Conservation (phyloP, 2,113 vertebrate genomes). For the Aphyosemion australe region DNA sequence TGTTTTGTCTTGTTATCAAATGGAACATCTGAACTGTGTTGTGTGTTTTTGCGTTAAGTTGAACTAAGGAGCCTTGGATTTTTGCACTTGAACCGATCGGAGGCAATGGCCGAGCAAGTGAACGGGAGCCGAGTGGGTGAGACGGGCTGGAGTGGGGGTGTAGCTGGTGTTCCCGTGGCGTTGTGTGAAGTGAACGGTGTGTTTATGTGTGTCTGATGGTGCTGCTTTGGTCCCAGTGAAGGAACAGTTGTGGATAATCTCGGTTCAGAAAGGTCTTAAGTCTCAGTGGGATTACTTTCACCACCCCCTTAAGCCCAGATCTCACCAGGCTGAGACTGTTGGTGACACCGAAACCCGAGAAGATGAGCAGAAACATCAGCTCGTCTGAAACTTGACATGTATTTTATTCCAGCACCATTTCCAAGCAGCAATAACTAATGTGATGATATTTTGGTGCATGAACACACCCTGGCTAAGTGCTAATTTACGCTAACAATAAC, state of each 20-base stretch:
- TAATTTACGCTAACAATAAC: no score
- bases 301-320: background rate
- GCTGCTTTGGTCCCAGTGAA: constrained; percentile 48
- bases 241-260: background rate
- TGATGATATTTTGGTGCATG: no score
- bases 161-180: no score
- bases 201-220: constrained; percentile 38
- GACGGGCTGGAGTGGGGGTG: constrained; percentile 42
- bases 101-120: constrained; percentile 5
- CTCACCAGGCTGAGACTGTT: constrained; percentile 42
- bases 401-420: no score
- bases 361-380: no score
- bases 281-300: background rate
- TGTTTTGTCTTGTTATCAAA: constrained; percentile 59
- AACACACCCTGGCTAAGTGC: no score
- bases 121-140: constrained; percentile 15
- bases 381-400: no score
- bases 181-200: background rate
- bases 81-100: constrained; percentile 77
- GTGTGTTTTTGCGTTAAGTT: constrained; percentile 50
- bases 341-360: constrained; percentile 39
- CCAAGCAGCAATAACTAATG: no score
- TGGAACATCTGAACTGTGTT: constrained; percentile 66
- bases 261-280: no score
- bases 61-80: constrained; percentile 77